A percentile compares a stretch with the other conserved stretches of the same genome.
Evolutionary conservation across 2,797 vertebrate species (phyloP).

Genomic region (Poeciliopsis infans): DNA sequence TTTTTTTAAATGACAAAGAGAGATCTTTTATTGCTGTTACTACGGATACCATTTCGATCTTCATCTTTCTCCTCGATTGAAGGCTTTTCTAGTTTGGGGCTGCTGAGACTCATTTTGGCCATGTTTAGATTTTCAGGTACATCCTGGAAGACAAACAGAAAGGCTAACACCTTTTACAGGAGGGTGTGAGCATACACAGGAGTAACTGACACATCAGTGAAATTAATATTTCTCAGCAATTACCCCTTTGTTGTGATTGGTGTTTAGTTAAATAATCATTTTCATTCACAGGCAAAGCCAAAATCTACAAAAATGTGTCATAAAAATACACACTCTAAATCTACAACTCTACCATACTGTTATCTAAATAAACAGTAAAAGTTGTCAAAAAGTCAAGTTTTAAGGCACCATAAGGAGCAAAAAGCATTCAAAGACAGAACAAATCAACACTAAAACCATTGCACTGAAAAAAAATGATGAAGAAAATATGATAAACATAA

Average conservation of each 20-base stretch:
- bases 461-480: not conserved
- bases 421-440: not conserved
- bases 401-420: not conserved
- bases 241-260: no score
- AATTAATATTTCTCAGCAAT: not conserved
- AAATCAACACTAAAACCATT: no score
- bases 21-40: not conserved
- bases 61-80: conserved; percentile 41
- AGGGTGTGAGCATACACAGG: not conserved
- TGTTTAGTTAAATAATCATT: not conserved
- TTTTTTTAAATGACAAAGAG: not conserved
- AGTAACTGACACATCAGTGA: not conserved
- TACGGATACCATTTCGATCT: conserved; percentile 70
- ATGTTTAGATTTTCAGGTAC: conserved; percentile 56
- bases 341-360: not conserved
- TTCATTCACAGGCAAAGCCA: not conserved
- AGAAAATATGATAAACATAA: not conserved
- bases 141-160: conserved; percentile 39
- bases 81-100: conserved; percentile 37
- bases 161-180: not conserved
- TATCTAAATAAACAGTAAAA: not conserved
- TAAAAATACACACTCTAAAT: not conserved
- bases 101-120: conserved; percentile 64
- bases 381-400: not conserved
- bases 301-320: not conserved